Evolutionary conservation across 1,140 invertebrate genomes (phyloP), one percentile per base, ranked within the genome.

Genomic region (Propsilocerus akamusi): DNA sequence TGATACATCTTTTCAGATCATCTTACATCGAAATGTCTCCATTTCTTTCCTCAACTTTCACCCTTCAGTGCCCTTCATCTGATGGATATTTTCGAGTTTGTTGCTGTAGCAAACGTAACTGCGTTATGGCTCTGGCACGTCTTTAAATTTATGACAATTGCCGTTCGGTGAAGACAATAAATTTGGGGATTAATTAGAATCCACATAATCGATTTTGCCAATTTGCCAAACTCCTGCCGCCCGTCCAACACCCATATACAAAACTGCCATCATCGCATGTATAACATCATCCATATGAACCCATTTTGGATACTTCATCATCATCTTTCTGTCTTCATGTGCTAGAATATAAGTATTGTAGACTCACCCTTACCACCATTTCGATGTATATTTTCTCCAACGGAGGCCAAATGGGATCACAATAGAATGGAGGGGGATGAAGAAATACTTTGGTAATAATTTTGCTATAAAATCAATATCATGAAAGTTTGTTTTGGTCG

Each of bases 101-200:
- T n/a, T n/a, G n/a, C n/a, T n/a, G n/a, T n/a, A n/a, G n/a, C n/a
- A n/a, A n/a, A n/a, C n/a, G n/a, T n/a, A n/a, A n/a, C n/a, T n/a
- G n/a, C n/a, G n/a, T n/a, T n/a, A 2, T 37, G n/a, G n/a, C 20
- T 37, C 32, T 37, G n/a, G 32, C 4, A 37, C 32, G 32, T 37
- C 32, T 17, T 37, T 37, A 37, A 37, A 37, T 37, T 37, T 37
- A 37, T 37, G 32, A 37, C 32, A 37, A 37, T 37, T 37, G 32
- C 32, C 32, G 14, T 37, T 37, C 20, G 32, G 14, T 37, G 32
- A 37, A 37, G 32, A 37, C 20, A 37, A 37, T 37, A 37, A 37
- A 37, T 37, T 37, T 5, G 14, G 32, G 32, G 32, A 37, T 37
- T 37, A 37, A 37, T 37, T 37, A 37, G 32, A 17, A 37, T 17